phyloP scores from a whole-genome alignment of 2,888 invertebrate genomes.

The Pyralis farinalis region DNA sequence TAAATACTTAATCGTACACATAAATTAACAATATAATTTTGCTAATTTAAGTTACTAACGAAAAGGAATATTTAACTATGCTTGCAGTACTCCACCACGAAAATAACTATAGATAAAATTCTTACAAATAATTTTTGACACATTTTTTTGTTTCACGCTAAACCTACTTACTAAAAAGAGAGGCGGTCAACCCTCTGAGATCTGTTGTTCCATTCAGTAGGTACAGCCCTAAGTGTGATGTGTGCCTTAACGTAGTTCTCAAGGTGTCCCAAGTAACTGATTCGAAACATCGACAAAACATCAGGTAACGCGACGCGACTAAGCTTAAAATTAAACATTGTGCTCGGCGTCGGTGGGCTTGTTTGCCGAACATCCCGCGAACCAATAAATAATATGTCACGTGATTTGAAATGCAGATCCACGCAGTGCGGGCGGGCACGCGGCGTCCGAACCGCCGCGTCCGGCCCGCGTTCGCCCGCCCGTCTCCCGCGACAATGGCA shows the following conservation, averaged over 20 bases:
- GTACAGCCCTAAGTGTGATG: slow-evolving; percentile 9
- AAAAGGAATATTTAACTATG: neutral
- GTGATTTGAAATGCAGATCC: slow-evolving; percentile 51
- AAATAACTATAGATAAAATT: neutral
- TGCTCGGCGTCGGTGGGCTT: slow-evolving; percentile 74
- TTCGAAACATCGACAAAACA: slow-evolving; percentile 40
- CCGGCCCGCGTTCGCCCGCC: slow-evolving; percentile 16
- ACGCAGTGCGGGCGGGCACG: slow-evolving; percentile 13
- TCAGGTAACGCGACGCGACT: slow-evolving; percentile 74
- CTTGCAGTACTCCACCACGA: neutral
- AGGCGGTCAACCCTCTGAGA: slow-evolving; percentile 12
- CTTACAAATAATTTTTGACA: slow-evolving; percentile 8
- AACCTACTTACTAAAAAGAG: slow-evolving; percentile 7
- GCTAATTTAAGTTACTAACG: neutral
- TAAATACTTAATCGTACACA: slow-evolving; percentile 1
- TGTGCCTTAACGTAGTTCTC: neutral
- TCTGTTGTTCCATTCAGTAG: slow-evolving; percentile 13
- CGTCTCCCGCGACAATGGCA: slow-evolving; percentile 52
- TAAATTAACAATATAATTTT: neutral
- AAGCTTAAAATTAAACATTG: slow-evolving; percentile 55
- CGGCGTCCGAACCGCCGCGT: slow-evolving; percentile 11
- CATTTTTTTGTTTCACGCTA: slow-evolving; percentile 8
- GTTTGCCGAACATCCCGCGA: slow-evolving; percentile 59
- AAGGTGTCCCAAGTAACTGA: slow-evolving; percentile 28
- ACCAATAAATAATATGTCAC: slow-evolving; percentile 67